Percentiles rank a stretch among this genome's conserved stretches.
These are phyloP conservation scores for Tiaroga cobitis DNA, from an alignment of 2,797 vertebrate genomes.

Conservation along the genomic window DNA sequence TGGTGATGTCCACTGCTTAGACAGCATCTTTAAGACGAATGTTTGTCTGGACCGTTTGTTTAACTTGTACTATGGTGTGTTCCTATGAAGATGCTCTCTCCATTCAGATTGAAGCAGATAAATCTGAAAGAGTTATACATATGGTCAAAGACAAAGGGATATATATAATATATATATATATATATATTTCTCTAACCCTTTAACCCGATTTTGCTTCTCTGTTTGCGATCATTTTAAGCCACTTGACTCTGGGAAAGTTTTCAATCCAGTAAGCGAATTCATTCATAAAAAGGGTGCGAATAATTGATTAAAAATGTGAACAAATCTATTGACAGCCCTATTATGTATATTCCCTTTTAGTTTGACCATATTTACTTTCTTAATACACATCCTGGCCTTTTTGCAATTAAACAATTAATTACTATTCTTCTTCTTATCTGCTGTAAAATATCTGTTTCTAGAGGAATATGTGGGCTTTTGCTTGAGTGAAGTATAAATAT, in stretches of 20 bases:
- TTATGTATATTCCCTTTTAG: neutral
- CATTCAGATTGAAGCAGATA: neutral
- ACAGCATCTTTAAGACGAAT: neutral
- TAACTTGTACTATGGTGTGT: neutral
- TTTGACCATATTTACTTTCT: neutral
- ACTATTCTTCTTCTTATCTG: neutral
- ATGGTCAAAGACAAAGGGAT: too few relatives aligned
- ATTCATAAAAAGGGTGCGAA: too few relatives aligned
- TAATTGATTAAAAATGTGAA: too few relatives aligned
- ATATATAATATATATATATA: neutral
- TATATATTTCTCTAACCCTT: too few relatives aligned
- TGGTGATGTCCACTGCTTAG: neutral
- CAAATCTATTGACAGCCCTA: too few relatives aligned
- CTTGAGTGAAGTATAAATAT: neutral
- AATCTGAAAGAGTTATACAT: neutral
- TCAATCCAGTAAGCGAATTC: too few relatives aligned
- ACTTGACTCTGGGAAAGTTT: too few relatives aligned
- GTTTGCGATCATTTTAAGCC: too few relatives aligned
- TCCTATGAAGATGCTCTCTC: neutral
- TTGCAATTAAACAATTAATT: neutral
- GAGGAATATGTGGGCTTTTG: neutral
- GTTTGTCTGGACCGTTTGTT: slow-evolving; percentile 50
- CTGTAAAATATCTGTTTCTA: neutral
- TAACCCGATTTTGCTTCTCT: too few relatives aligned
- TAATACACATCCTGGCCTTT: neutral